Evolutionary conservation across 2,888 invertebrate species (phyloP), one percentile per base, ranked within the genome.

Genomic region (Apamea monoglypha): DNA sequence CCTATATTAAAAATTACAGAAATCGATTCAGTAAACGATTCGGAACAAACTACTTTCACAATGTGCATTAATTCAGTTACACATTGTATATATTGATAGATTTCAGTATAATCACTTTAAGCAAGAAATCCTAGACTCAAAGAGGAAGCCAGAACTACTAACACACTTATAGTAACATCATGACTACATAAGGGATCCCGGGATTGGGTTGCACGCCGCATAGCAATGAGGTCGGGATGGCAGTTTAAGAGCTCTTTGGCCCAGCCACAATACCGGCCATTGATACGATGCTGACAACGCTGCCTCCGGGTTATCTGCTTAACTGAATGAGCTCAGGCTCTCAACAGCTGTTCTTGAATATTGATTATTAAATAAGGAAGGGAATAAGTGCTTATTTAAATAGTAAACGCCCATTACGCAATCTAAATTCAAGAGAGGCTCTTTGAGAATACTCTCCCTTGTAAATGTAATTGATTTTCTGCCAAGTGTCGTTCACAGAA

Each of bases 221-320:
- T 93, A 88, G 83, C 88, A 92, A 91, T 92, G 92, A 92, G 89
- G 80, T 77, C 82, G 67, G 71, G 83, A 83, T 73, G 82, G 74
- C 73, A 76, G 77, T 81, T 87, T 78, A 76, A 87, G 81, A 80
- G 83, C 82, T 77, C 91, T 91, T 78, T 77, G 87, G 81, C 80
- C 82, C 81, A 84, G 78, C 84, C 83, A 90, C 91, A 91, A 90
- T 89, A 85, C 83, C 84, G 76, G 59, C 77, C 79, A 82, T 89
- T 87, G 90, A 87, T 81, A 85, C 70, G 74, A 71, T 71, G 83
- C 86, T 86, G 83, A 89, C 85, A 80, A 80, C 61, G 79, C 83
- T 67, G 74, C 29, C 69, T 76, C 40, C 73, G 74, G 66, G 82
- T 69, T 80, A 87, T 83, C 78, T 80, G 36, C 78, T 29, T 79